Evolutionary conservation across 1,140 invertebrate genomes (phyloP), one percentile per base, ranked within the genome.

Genomic region (Arion vulgaris): DNA sequence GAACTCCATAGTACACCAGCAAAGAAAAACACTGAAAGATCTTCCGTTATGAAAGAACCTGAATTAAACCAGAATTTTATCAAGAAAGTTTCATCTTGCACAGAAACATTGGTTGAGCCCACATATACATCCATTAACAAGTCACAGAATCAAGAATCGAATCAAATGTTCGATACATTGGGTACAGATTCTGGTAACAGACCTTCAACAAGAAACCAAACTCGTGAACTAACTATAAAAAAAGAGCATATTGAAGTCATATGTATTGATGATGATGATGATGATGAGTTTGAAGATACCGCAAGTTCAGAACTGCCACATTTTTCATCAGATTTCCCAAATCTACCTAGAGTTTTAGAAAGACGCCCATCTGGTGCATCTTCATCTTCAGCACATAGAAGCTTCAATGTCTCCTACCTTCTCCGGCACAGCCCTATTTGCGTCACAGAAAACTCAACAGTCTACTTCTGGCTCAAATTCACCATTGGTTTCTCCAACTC

Each of bases 221-320:
- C 62, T 66, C 5, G 28, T 66, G 62, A 28, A 5, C 4, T 66
- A 0, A 34, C 2, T 9, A 28, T 66, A 32, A 66, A 66, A 28
- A 66, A 66, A 66, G 62, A 66, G 62, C 57, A n/a, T n/a, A n/a
- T 62, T 19, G 57, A 62, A 62, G 26, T 49, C 13, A 62, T 62
- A 19, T 66, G n/a, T 13, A 66, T 66, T 32, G n/a, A 32, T 1
- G 62, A 66, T 23, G 53, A 57, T n/a, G 19, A n/a, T 62, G 62
- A 28, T 66, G 17, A 66, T 32, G 51, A 57, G 9, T 15, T 57
- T 2, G 51, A 57, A 2, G 51, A 57, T 23, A 57, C 17, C 2
- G 51, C 51, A 57, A 34, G 62, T 0, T 32, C 62, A 32, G 62
- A 66, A 66, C 2, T 66, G 2, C 32, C 28, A 13, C 62, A 32